Percentiles rank a stretch among this genome's conserved stretches.
These are phyloP conservation scores for Physocephala rufipes DNA, from an alignment of 2,888 invertebrate species.

Conservation along the genomic window DNA sequence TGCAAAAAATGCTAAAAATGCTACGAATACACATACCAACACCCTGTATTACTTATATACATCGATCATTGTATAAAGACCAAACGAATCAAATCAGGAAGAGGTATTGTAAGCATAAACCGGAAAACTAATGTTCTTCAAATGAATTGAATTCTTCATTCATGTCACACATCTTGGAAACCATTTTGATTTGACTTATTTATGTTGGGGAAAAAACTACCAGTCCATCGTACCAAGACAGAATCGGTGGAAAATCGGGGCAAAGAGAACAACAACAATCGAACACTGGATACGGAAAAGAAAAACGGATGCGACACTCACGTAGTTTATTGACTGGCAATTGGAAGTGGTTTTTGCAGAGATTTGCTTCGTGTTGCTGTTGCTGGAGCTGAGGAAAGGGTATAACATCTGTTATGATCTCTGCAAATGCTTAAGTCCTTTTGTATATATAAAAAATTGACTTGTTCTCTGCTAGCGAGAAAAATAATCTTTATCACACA, in stretches of 20 bases:
- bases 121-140: conserved; percentile 17
- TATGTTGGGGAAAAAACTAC: not conserved
- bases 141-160: conserved; percentile 16
- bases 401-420: conserved; percentile 37
- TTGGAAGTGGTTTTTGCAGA: conserved; percentile 58
- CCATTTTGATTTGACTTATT: conserved; percentile 35
- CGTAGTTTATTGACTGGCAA: conserved; percentile 60
- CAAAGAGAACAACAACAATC: conserved; percentile 18
- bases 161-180: conserved; percentile 13
- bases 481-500: no score
- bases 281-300: conserved; percentile 15
- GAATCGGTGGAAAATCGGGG: not conserved
- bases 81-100: not conserved
- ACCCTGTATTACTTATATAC: no score
- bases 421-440: conserved; percentile 49
- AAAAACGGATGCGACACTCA: conserved; percentile 27
- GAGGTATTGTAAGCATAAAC: conserved; percentile 3
- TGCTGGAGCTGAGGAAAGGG: not conserved
- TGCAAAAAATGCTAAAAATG: no score
- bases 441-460: conserved; percentile 60
- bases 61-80: no score
- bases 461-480: conserved; percentile 46
- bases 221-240: conserved; percentile 5
- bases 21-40: no score
- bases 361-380: conserved; percentile 46